Base-by-base conservation (phyloP, 92 coral and sea anemone species). In the Ricordea florida region DNA sequence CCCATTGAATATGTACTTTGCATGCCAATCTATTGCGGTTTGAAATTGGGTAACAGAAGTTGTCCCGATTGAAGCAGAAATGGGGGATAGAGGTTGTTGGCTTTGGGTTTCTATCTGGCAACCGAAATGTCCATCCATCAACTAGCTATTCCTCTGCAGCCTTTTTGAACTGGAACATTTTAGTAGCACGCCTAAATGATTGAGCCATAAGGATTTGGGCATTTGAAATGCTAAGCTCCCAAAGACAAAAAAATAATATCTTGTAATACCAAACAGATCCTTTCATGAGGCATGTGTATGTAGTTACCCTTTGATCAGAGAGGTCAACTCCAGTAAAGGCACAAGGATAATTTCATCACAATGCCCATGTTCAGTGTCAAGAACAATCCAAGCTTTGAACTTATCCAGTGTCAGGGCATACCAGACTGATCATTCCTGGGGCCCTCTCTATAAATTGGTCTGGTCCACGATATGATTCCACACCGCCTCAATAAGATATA, bases 281-380 rank as follows among this genome's bases (percentile, higher is more conserved):
- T 52, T 52, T 52, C 60, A 52, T 52, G 60, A 52, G 60, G n/a
- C n/a, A 52, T 26, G 37, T 52, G 37, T 26, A 52, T 52, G 60
- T 52, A 26, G 60, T 52, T 52, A 52, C 60, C 35, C 60, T 52
- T 22, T 52, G 60, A 36, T 52, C 60, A 52, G 36, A 52, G 60
- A 52, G 60, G 30, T 52, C 60, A 52, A 52, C 60, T 76, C 65
- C 83, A 76, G 30, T 76, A 76, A 35, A 64, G 65, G 29, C 45
- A 22, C 8, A 69, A 21, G 3, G 50, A 34, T 55, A 63, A 35
- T 36, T 69, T 69, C 33, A 49, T 51, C 40, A 69, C 45, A 17
- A 69, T 22, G 22, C 51, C 65, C 52, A 69, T 50, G 64, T 50
- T 52, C 20, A 68, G 62, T 6, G 35, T 49, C 49, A 49, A n/a